Percentiles rank a stretch among this genome's conserved stretches.
Evolutionary conservation across 2,888 invertebrate species (phyloP).

Genomic region (Cyclophora albipunctata): DNA sequence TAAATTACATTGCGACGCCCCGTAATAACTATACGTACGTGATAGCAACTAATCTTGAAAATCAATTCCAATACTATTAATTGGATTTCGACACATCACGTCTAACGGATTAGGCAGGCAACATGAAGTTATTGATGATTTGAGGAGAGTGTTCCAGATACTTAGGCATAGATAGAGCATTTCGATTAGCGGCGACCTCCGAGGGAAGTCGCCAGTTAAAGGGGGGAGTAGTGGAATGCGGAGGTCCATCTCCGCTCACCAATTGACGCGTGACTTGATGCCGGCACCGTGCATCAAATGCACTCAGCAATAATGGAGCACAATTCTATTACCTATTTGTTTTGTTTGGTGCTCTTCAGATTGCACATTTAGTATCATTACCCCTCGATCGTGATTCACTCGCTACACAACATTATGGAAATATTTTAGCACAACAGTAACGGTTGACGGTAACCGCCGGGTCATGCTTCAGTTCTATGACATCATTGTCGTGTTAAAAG

Average conservation of each 20-base stretch:
- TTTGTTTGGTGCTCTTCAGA: no score
- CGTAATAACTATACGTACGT: no score
- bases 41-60: no score
- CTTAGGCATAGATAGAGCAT: conserved; percentile 2
- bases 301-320: conserved; percentile 5
- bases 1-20: no score
- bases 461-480: no score
- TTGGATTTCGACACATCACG: no score
- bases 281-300: conserved; percentile 12
- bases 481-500: conserved; percentile 3
- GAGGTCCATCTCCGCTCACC: conserved; percentile 31
- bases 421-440: no score
- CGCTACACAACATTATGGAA: neutral
- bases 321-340: conserved; percentile 5
- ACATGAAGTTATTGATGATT: no score
- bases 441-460: no score
- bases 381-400: neutral
- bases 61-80: no score
- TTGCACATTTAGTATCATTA: neutral
- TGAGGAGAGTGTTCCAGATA: no score
- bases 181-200: conserved; percentile 10
- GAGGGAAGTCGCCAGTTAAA: conserved; percentile 47
- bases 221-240: conserved; percentile 47
- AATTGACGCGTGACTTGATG: conserved; percentile 25
- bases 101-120: no score